phyloP scores from a whole-genome alignment of 35 echinoderm and acorn worm genomes.

The Patiria miniata region DNA sequence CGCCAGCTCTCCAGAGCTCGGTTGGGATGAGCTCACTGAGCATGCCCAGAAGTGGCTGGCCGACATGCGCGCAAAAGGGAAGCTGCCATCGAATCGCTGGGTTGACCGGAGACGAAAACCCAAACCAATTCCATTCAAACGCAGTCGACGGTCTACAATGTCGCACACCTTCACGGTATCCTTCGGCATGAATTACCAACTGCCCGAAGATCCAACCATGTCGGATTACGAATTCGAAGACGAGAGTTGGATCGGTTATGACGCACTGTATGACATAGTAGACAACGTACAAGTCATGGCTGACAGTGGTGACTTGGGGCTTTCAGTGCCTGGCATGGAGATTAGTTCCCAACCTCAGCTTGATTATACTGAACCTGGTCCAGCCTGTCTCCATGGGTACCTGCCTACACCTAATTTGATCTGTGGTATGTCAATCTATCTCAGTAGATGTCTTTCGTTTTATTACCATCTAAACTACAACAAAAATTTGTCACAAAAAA shows the following conservation, averaged over 20 bases:
- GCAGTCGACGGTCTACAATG: neutral
- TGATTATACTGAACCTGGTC: neutral
- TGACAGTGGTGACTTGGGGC: neutral
- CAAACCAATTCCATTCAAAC: neutral
- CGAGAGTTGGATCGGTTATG: neutral
- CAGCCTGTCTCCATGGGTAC: neutral
- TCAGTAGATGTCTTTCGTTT: too few relatives aligned
- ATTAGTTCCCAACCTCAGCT: neutral
- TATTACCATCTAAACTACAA: too few relatives aligned
- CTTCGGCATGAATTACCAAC: neutral
- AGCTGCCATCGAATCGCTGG: neutral
- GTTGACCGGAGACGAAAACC: neutral
- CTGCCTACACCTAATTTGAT: neutral
- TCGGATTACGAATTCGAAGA: neutral
- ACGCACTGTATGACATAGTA: neutral
- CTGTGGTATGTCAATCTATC: neutral
- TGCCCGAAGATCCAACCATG: neutral
- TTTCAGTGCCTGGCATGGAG: neutral
- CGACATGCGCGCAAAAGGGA: neutral
- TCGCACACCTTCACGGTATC: neutral
- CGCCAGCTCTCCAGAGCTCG: neutral
- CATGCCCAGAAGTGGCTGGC: neutral
- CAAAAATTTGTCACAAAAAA: too few relatives aligned
- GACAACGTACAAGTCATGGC: neutral
- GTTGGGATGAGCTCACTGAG: neutral